These are phyloP conservation scores for Macaca fascicularis DNA, from an alignment of 2,113 vertebrate genomes.

Conservation along the genomic window T2T-MFA8v1.1 NC_088381.1:95824001-95824500, in stretches of 20 bases:
- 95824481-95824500: slow-evolving; percentile 14
- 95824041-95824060: too few species aligned
- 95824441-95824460: slow-evolving; percentile 35
- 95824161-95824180: background rate
- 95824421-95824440: background rate
- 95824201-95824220: background rate
- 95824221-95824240: background rate
- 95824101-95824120: too few species aligned
- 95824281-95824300: background rate
- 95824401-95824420: background rate
- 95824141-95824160: too few species aligned
- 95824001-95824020: too few species aligned
- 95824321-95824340: background rate
- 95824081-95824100: too few species aligned
- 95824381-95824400: background rate
- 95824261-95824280: background rate
- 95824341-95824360: background rate
- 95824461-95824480: slow-evolving; percentile 47
- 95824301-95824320: background rate
- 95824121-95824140: too few species aligned
- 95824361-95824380: background rate
- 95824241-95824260: background rate
- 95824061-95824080: too few species aligned
- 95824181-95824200: background rate
- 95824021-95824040: too few species aligned